Base-by-base conservation (phyloP, 2,888 invertebrate species). In the Cacoxenus indagator region DNA sequence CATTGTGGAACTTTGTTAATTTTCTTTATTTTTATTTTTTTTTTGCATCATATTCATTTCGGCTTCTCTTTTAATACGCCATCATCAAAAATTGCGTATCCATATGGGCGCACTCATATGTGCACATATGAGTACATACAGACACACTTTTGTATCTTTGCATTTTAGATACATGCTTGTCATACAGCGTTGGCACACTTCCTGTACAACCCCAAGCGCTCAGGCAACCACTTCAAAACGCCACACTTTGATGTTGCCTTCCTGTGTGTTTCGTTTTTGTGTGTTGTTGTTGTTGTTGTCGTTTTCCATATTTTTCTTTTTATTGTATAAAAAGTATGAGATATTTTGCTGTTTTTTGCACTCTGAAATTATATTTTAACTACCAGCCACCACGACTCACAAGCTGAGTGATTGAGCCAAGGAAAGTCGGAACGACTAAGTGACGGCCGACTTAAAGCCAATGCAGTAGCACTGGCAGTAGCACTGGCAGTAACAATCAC, bases 351-450 rank as follows among this genome's bases (percentile, higher is more conserved):
- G 5, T 19, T 1, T n/a, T 8, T 22, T 51, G 11, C 51, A 19
- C 51, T 51, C 51, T 71, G 69, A 81, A 79, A 79, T 79, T 75
- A 81, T 82, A 82, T 78, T 75, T 82, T 75, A 78, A 78, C 76
- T 79, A 72, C 69, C 75, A 74, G 22, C 69, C 66, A 71, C 57
- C 55, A 8, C 37, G 37, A 4, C 14, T 37, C 14, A 4, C 37
- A 37, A 0, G 14, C 37, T 31, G 31, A 4, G 31, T 31, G 4
- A 31, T 9, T 37, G 37, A 37, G n/a, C n/a, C n/a, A n/a, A n/a
- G n/a, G n/a, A n/a, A n/a, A n/a, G n/a, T n/a, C 37, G 37, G 14
- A 11, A 4, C 14, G 37, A 37, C 37, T 11, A 37, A 37, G 9
- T 37, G 37, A 37, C 37, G 48, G 37, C 29, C 26, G 27, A 24